Evolutionary conservation across 2,888 invertebrate genomes (phyloP).

Genomic region (Hymenopus coronatus): DNA sequence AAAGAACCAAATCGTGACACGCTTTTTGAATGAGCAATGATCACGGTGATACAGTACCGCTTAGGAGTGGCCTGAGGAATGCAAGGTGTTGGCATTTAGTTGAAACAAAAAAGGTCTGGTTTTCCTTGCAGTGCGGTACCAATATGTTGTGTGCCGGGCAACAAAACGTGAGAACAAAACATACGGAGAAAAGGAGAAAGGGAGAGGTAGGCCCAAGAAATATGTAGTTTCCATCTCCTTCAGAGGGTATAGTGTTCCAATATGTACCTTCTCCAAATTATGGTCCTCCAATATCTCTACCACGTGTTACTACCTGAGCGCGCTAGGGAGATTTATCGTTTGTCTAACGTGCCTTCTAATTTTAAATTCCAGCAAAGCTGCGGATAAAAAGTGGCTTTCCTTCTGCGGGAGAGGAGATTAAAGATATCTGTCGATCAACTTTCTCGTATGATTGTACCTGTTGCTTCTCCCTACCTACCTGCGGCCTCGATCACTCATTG

Average conservation of each 20-base stretch:
- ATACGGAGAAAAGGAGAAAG: not conserved
- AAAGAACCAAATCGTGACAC: not conserved
- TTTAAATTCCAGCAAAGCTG: not conserved
- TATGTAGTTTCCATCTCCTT: not conserved
- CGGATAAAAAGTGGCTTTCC: not conserved
- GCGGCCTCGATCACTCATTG: slow-evolving; percentile 23
- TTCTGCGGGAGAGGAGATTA: not conserved
- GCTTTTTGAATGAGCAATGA: not conserved
- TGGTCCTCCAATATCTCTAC: not conserved
- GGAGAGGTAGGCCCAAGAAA: not conserved
- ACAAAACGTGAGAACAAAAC: not conserved
- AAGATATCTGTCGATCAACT: not conserved
- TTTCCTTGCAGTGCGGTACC: not conserved
- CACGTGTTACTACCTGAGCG: too few species aligned
- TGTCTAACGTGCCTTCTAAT: not conserved
- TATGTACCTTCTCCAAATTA: not conserved
- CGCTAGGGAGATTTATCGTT: not conserved
- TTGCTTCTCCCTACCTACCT: slow-evolving; percentile 21
- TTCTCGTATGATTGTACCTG: slow-evolving; percentile 12
- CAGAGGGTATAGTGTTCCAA: not conserved
- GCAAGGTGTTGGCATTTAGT: not conserved
- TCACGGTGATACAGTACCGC: not conserved
- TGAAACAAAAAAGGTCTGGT: not conserved
- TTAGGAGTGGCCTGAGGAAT: not conserved
- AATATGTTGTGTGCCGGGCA: not conserved